Evolutionary conservation across 2,797 vertebrate genomes (phyloP).

Genomic region (Thaleichthys pacificus): DNA sequence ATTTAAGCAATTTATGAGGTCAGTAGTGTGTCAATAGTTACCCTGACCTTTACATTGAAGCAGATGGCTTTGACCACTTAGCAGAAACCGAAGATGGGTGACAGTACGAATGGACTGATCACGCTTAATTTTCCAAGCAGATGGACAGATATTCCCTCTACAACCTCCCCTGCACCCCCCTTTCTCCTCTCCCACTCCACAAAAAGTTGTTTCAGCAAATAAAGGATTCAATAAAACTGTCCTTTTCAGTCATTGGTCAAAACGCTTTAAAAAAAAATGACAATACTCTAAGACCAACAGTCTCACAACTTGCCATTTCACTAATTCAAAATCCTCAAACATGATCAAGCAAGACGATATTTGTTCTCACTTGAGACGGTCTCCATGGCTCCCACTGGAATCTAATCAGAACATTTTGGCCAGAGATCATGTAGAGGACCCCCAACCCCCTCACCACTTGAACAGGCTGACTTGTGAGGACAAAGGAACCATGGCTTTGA

Average conservation of each 20-base stretch:
- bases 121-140: constrained; percentile 43
- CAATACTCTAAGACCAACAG: too few relatives aligned
- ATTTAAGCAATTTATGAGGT: constrained; percentile 70
- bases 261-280: too few relatives aligned
- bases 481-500: constrained; percentile 60
- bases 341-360: not conserved
- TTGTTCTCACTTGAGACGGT: constrained; percentile 5
- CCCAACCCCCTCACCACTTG: constrained; percentile 38
- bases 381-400: constrained; percentile 4
- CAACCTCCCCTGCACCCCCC: constrained; percentile 18
- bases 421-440: constrained; percentile 19
- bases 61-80: constrained; percentile 71
- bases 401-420: constrained; percentile 9
- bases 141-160: constrained; percentile 64
- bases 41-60: constrained; percentile 53
- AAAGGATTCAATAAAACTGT: too few relatives aligned
- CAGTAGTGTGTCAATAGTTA: constrained; percentile 70
- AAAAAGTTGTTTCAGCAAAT: not conserved
- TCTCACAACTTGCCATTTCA: too few relatives aligned
- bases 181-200: not conserved
- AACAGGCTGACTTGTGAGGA: constrained; percentile 45
- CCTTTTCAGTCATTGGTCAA: too few relatives aligned
- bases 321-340: too few relatives aligned
- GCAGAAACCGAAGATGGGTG: constrained; percentile 53
- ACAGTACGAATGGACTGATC: constrained; percentile 55